These are phyloP conservation scores for Magallana angulata DNA, from an alignment of 1,140 invertebrate genomes.

Conservation along the genomic window DNA sequence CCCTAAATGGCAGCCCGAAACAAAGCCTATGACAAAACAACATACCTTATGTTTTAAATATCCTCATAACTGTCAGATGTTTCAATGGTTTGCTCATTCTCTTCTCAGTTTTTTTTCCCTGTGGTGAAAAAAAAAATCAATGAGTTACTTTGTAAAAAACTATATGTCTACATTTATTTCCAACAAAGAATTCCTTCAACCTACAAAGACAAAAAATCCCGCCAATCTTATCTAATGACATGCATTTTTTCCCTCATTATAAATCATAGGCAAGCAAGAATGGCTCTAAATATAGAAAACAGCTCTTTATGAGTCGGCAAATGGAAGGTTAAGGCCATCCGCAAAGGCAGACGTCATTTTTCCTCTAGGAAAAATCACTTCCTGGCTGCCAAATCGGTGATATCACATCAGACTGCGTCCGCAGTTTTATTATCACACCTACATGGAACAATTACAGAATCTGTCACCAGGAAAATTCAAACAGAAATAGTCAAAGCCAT, in stretches of 20 bases:
- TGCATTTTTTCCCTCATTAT: constrained; percentile 35
- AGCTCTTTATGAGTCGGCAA: neutral
- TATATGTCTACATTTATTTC: neutral
- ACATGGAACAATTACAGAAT: constrained; percentile 16
- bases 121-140: constrained; percentile 17
- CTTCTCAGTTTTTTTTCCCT: neutral
- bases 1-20: too few relatives aligned
- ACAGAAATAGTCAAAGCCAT: constrained; percentile 12
- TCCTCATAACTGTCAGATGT: neutral
- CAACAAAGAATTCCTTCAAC: neutral
- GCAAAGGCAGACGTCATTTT: neutral
- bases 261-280: constrained; percentile 23
- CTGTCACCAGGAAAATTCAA: constrained; percentile 15
- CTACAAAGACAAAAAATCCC: neutral
- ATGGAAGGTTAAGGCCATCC: neutral
- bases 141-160: neutral
- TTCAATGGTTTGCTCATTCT: neutral
- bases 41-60: constrained; percentile 1
- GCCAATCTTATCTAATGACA: constrained; percentile 9
- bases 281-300: constrained; percentile 30
- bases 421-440: constrained; percentile 20
- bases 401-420: neutral
- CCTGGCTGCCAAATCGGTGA: neutral
- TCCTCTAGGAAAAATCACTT: neutral
- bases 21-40: neutral